Conservation (phyloP, 2,888 invertebrate species). For the Caenorhabditis virilis region DNA sequence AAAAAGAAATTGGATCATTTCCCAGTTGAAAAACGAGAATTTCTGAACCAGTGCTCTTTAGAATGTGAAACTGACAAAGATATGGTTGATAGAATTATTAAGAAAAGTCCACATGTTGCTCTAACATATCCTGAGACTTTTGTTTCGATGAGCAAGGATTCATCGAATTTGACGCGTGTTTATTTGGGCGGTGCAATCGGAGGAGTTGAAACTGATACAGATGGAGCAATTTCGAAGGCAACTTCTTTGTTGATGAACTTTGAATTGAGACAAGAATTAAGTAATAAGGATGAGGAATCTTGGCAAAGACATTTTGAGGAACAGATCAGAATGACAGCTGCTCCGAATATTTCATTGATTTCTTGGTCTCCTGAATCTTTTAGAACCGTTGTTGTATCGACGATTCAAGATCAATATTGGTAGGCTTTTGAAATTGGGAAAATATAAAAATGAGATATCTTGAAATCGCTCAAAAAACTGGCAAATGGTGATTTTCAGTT, state of each 20-base stretch:
- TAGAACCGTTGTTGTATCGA: constrained; percentile 18
- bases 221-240: constrained; percentile 57
- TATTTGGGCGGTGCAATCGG: constrained; percentile 50
- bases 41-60: constrained; percentile 33
- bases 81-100: constrained; percentile 52
- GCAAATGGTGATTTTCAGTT: no score
- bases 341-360: constrained; percentile 37
- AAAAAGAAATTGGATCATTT: constrained; percentile 52
- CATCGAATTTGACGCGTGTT: constrained; percentile 45
- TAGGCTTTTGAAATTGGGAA: constrained; percentile 2
- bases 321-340: constrained; percentile 41
- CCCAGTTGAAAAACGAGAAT: constrained; percentile 41
- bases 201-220: constrained; percentile 56
- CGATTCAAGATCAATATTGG: constrained; percentile 29
- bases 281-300: constrained; percentile 35
- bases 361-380: constrained; percentile 48
- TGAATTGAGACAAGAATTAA: constrained; percentile 48
- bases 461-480: no score
- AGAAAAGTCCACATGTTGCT: constrained; percentile 48
- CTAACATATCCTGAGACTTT: constrained; percentile 57
- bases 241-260: constrained; percentile 55
- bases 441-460: no score
- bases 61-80: constrained; percentile 48
- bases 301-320: constrained; percentile 56
- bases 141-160: constrained; percentile 49